Evolutionary conservation across 2,888 invertebrate species (phyloP).

Genomic region (Spatulosminthurus flaviceps): DNA sequence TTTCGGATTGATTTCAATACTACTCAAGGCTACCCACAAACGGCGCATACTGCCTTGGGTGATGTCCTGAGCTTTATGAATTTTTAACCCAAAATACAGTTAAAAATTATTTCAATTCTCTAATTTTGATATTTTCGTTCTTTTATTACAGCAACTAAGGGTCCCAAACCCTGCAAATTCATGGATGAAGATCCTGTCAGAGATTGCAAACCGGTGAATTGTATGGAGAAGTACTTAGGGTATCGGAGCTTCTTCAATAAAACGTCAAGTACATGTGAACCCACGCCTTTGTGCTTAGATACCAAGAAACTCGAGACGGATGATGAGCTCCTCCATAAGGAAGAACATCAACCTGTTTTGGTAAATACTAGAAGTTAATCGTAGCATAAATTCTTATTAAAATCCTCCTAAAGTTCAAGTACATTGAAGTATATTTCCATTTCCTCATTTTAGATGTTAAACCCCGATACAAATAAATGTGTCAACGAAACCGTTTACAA

Average conservation of each 20-base stretch:
- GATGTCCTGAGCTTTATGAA: not conserved
- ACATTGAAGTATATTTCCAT: not conserved
- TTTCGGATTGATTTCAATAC: conserved; percentile 7
- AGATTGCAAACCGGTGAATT: conserved; percentile 25
- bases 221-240: conserved; percentile 27
- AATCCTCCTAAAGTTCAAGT: not conserved
- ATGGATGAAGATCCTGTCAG: conserved; percentile 36
- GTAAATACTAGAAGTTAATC: not conserved
- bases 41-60: not conserved
- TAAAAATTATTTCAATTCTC: too few species aligned
- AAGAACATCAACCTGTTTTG: conserved; percentile 23
- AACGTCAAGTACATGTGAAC: not conserved
- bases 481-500: conserved; percentile 3
- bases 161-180: conserved; percentile 13
- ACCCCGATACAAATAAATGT: conserved; percentile 23
- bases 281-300: conserved; percentile 16
- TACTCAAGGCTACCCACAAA: not conserved
- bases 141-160: not conserved
- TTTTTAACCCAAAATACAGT: too few species aligned
- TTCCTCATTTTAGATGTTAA: conserved; percentile 13
- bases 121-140: too few species aligned
- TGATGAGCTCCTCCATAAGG: not conserved
- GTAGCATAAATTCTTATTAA: not conserved
- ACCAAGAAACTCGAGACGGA: not conserved
- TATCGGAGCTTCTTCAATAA: conserved; percentile 28